Percentiles rank a stretch among this genome's conserved stretches.
Conservation (phyloP, 1,140 invertebrate genomes). For the Nylanderia fulva region DNA sequence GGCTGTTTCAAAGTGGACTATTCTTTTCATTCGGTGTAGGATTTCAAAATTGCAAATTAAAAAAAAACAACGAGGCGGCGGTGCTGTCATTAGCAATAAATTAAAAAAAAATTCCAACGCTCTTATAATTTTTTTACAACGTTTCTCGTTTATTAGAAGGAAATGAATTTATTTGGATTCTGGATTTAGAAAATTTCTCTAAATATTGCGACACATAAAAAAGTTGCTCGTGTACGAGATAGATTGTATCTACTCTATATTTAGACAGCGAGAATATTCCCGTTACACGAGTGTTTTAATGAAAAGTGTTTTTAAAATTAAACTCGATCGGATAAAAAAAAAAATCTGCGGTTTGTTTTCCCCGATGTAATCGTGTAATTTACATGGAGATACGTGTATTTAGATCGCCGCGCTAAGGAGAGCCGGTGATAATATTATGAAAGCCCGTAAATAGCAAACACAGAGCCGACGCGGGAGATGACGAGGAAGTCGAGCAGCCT, state of each 20-base stretch:
- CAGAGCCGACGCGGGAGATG: too few species aligned
- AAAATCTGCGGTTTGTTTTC: neutral
- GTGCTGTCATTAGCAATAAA: neutral
- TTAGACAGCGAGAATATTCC: neutral
- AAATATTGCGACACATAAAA: neutral
- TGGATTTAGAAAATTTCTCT: neutral
- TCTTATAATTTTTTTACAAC: too few species aligned
- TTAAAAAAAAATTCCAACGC: neutral
- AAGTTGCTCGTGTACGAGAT: neutral
- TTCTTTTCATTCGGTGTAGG: neutral
- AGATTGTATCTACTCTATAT: too few species aligned
- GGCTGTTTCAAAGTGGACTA: neutral
- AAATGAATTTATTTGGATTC: neutral
- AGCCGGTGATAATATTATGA: neutral
- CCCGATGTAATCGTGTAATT: neutral
- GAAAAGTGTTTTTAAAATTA: neutral
- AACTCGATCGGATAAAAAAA: neutral
- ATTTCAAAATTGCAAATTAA: neutral
- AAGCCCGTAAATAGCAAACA: conserved; percentile 2
- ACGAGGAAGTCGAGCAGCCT: neutral
- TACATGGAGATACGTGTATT: neutral
- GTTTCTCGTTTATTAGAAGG: neutral
- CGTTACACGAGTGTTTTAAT: conserved; percentile 15
- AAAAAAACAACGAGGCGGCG: neutral
- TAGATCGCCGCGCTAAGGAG: neutral